These are phyloP conservation scores for Gouania willdenowi DNA, from an alignment of 2,797 vertebrate genomes.

Conservation along the genomic window DNA sequence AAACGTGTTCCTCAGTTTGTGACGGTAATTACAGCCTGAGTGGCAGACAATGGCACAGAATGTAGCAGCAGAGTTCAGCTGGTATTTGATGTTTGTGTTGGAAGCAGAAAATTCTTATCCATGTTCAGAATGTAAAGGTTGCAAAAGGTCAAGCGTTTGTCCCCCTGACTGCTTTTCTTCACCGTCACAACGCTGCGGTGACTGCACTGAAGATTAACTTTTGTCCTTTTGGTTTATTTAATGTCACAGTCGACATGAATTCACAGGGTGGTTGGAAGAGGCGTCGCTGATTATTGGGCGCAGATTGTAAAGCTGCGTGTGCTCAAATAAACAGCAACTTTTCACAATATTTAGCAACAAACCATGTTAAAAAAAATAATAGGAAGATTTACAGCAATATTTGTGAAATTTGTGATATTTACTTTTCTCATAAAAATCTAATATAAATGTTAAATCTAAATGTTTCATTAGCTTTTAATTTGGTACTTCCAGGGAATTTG, in stretches of 20 bases:
- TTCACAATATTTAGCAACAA: too few species aligned
- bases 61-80: neutral
- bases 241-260: slow-evolving; percentile 37
- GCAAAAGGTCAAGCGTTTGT: slow-evolving; percentile 59
- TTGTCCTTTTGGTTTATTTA: slow-evolving; percentile 49
- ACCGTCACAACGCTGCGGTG: neutral
- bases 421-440: too few species aligned
- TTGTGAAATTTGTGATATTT: too few species aligned
- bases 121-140: slow-evolving; percentile 53
- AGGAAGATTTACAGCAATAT: too few species aligned
- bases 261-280: slow-evolving; percentile 27
- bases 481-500: too few species aligned
- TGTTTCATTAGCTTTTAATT: too few species aligned
- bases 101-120: slow-evolving; percentile 35
- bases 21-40: slow-evolving; percentile 29
- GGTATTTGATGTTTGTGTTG: slow-evolving; percentile 23
- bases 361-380: too few species aligned
- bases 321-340: too few species aligned
- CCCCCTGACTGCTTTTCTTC: slow-evolving; percentile 4
- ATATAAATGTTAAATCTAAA: too few species aligned
- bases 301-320: too few species aligned
- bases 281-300: too few species aligned
- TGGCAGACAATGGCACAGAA: slow-evolving; percentile 16
- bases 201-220: slow-evolving; percentile 29
- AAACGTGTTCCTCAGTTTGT: slow-evolving; percentile 5